These are phyloP conservation scores for Caenorhabditis sp. DNA, from an alignment of 2,888 invertebrate genomes.

Conservation along the genomic window DNA sequence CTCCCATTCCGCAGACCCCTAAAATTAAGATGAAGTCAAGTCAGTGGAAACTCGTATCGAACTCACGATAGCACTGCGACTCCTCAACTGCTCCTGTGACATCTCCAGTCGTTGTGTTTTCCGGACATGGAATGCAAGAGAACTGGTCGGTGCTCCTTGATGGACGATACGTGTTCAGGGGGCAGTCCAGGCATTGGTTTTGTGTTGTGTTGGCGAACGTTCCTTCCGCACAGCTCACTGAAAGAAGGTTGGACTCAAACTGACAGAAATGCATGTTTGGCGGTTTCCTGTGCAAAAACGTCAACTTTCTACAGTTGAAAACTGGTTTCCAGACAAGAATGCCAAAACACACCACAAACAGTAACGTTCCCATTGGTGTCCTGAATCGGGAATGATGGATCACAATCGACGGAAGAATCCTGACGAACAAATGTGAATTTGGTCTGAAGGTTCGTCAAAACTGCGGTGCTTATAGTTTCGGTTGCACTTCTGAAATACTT, in stretches of 20 bases:
- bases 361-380: conserved; percentile 27
- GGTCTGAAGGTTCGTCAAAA: conserved; percentile 15
- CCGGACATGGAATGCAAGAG: conserved; percentile 41
- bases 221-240: conserved; percentile 52
- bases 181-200: conserved; percentile 43
- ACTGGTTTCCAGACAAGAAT: too few relatives aligned
- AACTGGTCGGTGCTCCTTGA: not conserved
- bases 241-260: not conserved
- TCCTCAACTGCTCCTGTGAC: conserved; percentile 32
- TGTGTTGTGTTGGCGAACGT: conserved; percentile 46
- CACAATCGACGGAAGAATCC: conserved; percentile 27
- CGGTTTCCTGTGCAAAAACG: too few relatives aligned
- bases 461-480: not conserved
- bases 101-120: conserved; percentile 23
- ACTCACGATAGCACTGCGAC: conserved; percentile 55
- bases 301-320: too few relatives aligned
- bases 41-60: not conserved
- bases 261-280: too few relatives aligned
- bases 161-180: conserved; percentile 34
- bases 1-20: conserved; percentile 26
- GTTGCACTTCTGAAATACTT: conserved; percentile 28
- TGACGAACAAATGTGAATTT: conserved; percentile 36
- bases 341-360: conserved; percentile 38
- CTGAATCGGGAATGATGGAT: conserved; percentile 24
- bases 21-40: not conserved